Percentiles rank a stretch among this genome's conserved stretches.
Conservation (phyloP, 1,140 invertebrate genomes). For the Globodera rostochiensis region DNA sequence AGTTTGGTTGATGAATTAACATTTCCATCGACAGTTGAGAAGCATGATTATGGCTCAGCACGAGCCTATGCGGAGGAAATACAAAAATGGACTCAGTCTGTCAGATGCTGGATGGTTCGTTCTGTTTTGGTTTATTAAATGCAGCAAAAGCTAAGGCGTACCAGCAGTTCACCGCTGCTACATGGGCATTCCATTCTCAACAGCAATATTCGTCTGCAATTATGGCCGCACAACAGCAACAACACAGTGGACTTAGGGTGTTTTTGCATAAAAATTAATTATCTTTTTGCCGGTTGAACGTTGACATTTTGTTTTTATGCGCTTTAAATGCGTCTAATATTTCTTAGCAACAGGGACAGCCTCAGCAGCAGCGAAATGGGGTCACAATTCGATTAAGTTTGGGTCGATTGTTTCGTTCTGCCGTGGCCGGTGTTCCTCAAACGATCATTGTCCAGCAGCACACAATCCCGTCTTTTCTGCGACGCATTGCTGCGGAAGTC, state of each 20-base stretch:
- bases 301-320: neutral
- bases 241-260: slow-evolving; percentile 16
- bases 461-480: slow-evolving; percentile 45
- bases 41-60: slow-evolving; percentile 45
- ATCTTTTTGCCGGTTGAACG: neutral
- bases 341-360: neutral
- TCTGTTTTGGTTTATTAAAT: neutral
- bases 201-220: slow-evolving; percentile 19
- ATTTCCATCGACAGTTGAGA: neutral
- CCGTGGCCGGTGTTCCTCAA: neutral
- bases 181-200: neutral
- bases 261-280: neutral
- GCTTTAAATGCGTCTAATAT: slow-evolving; percentile 4
- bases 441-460: slow-evolving; percentile 49
- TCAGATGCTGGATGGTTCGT: slow-evolving; percentile 38
- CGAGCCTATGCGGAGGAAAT: slow-evolving; percentile 51
- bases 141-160: slow-evolving; percentile 19
- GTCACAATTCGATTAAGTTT: slow-evolving; percentile 33
- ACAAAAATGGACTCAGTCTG: slow-evolving; percentile 31
- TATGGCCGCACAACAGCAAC: slow-evolving; percentile 35
- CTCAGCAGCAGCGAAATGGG: slow-evolving; percentile 18
- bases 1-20: too few species aligned
- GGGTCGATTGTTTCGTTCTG: slow-evolving; percentile 29
- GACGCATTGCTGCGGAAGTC: slow-evolving; percentile 43
- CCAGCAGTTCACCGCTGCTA: slow-evolving; percentile 30